Evolutionary conservation across 2,797 vertebrate genomes (phyloP).

Genomic region (Liparis tanakae): DNA sequence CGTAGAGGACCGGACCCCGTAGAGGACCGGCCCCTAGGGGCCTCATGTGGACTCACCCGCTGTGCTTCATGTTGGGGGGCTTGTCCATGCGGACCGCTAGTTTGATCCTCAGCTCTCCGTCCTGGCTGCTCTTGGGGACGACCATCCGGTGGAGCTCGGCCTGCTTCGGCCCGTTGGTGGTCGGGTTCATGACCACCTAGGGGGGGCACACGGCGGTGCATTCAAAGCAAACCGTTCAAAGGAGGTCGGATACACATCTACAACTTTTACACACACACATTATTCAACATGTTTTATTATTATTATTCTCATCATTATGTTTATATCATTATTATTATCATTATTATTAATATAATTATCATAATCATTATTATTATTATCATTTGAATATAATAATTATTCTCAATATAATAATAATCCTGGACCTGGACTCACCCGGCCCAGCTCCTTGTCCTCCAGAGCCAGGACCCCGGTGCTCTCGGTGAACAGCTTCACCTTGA

Average conservation of each 20-base stretch:
- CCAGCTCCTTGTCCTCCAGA: conserved; percentile 97
- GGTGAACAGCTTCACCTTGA: conserved; percentile 98
- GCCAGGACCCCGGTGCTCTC: conserved; percentile 93
- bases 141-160: conserved; percentile 93
- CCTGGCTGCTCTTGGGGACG: conserved; percentile 94
- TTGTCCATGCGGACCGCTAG: conserved; percentile 97
- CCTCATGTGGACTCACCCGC: conserved; percentile 83
- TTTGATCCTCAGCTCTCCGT: conserved; percentile 93
- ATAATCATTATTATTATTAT: too few relatives aligned
- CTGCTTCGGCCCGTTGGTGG: conserved; percentile 91
- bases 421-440: conserved; percentile 84
- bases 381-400: too few relatives aligned
- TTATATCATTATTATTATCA: too few relatives aligned
- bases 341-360: too few relatives aligned
- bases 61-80: conserved; percentile 96
- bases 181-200: conserved; percentile 93
- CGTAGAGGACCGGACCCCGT: not conserved
- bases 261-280: too few relatives aligned
- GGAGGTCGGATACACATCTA: too few relatives aligned
- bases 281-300: too few relatives aligned
- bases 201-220: too few relatives aligned
- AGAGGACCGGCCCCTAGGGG: too few relatives aligned
- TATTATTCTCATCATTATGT: too few relatives aligned
- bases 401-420: too few relatives aligned
- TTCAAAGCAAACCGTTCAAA: too few relatives aligned